A percentile compares a stretch with the other conserved stretches of the same genome.
These are phyloP conservation scores for Quadroppia sp. DNA, from an alignment of 2,888 invertebrate species.

Conservation along the genomic window DNA sequence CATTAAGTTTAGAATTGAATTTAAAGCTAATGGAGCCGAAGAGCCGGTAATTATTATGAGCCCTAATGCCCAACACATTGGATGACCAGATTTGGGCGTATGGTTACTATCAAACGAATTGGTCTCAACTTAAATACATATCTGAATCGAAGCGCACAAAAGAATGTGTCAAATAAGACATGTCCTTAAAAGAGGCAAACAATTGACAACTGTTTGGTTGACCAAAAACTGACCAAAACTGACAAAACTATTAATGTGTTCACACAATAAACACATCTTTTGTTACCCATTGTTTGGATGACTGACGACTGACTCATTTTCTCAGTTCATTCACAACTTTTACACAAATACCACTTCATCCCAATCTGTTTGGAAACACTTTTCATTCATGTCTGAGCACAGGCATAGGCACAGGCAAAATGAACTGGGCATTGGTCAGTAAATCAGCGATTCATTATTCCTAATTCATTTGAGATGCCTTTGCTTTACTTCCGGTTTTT, in stretches of 20 bases:
- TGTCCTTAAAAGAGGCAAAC: neutral
- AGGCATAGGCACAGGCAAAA: neutral
- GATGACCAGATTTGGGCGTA: slow-evolving; percentile 24
- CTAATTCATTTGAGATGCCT: slow-evolving; percentile 17
- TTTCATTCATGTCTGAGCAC: neutral
- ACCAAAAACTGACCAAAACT: neutral
- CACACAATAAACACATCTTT: neutral
- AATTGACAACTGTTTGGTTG: slow-evolving; percentile 31
- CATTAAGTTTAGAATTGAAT: slow-evolving; percentile 1
- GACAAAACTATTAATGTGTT: neutral
- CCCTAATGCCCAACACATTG: neutral
- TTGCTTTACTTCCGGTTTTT: slow-evolving; percentile 32
- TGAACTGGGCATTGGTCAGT: neutral
- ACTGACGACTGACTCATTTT: neutral
- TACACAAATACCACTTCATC: slow-evolving; percentile 34
- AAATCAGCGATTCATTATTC: slow-evolving; percentile 34
- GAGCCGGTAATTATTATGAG: slow-evolving; percentile 23
- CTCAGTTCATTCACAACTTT: slow-evolving; percentile 24
- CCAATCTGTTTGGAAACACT: slow-evolving; percentile 33
- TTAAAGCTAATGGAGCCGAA: slow-evolving; percentile 7
- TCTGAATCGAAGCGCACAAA: neutral
- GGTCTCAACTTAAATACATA: slow-evolving; percentile 11
- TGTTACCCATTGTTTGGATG: slow-evolving; percentile 8
- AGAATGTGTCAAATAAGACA: slow-evolving; percentile 10
- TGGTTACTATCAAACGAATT: slow-evolving; percentile 9